Base-by-base conservation (phyloP, 1,140 invertebrate genomes). In the Psix sp. region DNA sequence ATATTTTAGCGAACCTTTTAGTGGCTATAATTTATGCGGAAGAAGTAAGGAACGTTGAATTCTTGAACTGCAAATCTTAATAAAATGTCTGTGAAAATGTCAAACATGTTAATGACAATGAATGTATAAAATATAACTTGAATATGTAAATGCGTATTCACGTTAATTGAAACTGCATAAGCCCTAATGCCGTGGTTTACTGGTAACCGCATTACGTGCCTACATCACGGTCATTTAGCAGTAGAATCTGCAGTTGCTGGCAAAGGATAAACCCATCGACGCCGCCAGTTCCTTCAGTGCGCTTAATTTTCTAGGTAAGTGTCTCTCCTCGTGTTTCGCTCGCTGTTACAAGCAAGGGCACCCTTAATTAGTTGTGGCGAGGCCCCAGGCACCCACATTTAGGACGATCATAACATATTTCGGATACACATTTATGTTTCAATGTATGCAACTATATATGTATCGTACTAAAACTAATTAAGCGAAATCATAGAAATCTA, bases 101-200 rank as follows among this genome's bases (percentile, higher is more conserved):
- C 48, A 54, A 56, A 43, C 45, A 57, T 45, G 63, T 57, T 67
- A 57, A 57, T 67, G 63, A 29, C 52, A 51, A 42, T 26, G 52
- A 49, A 67, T 56, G 57, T 52, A 67, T 67, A 51, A 67, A 67
- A 67, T 67, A 67, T 67, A 42, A 66, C 24, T 33, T 4, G 43
- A 38, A 35, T 48, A 66, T 66, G 51, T 52, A 67, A 67, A 67
- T 67, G 52, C 38, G 24, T 38, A 57, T 67, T 67, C 51, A 56
- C 45, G 51, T 67, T 67, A 67, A 67, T 67, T 67, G 63, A 67
- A 67, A 67, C 43, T 67, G 63, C 63, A 67, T 67, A 45, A 67
- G 18, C 63, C 51, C 29, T 67, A 67, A 67, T 67, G 63, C 63
- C 45, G 43, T 57, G 63, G 63, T 67, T 67, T 67, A 67, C 63